Evolutionary conservation across 2,888 invertebrate species (phyloP).

Genomic region (Rhagonycha lutea): DNA sequence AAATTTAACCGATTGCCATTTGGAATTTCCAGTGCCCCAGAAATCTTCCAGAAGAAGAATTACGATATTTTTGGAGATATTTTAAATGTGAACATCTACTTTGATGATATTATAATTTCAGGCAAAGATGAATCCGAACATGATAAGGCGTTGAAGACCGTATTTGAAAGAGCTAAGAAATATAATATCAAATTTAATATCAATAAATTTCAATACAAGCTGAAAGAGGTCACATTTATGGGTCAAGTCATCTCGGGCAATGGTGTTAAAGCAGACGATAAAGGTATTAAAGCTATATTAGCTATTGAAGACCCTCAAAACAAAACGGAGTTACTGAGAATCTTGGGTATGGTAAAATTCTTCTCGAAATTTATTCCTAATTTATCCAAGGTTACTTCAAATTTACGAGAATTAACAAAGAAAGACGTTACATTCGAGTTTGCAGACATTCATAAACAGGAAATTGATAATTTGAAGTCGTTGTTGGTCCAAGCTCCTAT

Average conservation of each 20-base stretch:
- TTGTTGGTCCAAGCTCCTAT: background rate
- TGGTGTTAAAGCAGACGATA: slow-evolving; percentile 25
- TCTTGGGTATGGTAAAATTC: slow-evolving; percentile 26
- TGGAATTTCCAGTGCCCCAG: slow-evolving; percentile 29
- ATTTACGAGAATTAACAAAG: slow-evolving; percentile 3
- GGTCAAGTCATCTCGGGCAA: slow-evolving; percentile 31
- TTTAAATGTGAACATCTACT: slow-evolving; percentile 35
- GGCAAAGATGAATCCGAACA: slow-evolving; percentile 38
- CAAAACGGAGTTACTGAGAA: slow-evolving; percentile 14
- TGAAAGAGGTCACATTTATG: slow-evolving; percentile 34
- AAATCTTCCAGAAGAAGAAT: slow-evolving; percentile 28
- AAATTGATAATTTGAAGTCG: slow-evolving; percentile 24
- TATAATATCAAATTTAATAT: too few species aligned
- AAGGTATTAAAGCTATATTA: slow-evolving; percentile 29
- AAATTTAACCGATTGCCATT: slow-evolving; percentile 35
- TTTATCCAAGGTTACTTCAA: background rate
- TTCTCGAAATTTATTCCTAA: background rate
- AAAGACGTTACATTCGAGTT: slow-evolving; percentile 28
- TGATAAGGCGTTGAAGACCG: slow-evolving; percentile 28
- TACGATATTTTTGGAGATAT: too few species aligned
- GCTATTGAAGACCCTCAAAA: slow-evolving; percentile 22
- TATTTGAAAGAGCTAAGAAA: slow-evolving; percentile 28
- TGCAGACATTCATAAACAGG: slow-evolving; percentile 15
- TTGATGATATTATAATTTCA: slow-evolving; percentile 43
- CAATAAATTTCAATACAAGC: slow-evolving; percentile 28